Conservation (phyloP, 2,888 invertebrate genomes). For the Cephus pygmeus region DNA sequence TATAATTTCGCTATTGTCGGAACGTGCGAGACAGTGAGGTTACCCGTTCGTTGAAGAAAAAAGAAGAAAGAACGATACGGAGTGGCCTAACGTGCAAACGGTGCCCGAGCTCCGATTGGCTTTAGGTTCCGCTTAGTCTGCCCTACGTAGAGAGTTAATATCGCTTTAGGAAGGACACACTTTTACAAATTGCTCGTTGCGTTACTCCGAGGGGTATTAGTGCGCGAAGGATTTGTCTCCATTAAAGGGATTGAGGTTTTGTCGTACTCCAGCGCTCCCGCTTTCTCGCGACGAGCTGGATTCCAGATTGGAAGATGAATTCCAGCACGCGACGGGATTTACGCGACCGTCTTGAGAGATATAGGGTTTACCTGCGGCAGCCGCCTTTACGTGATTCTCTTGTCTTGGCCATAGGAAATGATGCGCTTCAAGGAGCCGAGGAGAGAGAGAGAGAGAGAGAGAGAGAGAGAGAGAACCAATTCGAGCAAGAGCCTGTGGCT, state of each 20-base stretch:
- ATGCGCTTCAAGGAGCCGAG: not conserved
- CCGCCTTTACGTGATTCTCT: not conserved
- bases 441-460: not conserved
- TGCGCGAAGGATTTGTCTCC: conserved; percentile 61
- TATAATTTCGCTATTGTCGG: conserved; percentile 46
- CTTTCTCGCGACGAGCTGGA: conserved; percentile 39
- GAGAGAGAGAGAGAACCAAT: not conserved
- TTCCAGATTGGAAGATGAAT: conserved; percentile 44
- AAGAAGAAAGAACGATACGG: conserved; percentile 5
- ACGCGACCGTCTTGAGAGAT: not conserved
- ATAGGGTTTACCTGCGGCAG: not conserved
- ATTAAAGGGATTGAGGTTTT: conserved; percentile 65
- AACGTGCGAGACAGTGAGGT: conserved; percentile 15
- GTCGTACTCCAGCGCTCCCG: conserved; percentile 55
- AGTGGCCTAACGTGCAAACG: not conserved
- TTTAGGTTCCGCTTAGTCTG: conserved; percentile 10
- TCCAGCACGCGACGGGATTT: conserved; percentile 26
- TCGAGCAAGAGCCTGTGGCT: not conserved
- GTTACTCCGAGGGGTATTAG: conserved; percentile 1
- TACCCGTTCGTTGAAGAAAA: conserved; percentile 9
- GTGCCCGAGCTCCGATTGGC: conserved; percentile 34
- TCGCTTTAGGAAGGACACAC: conserved; percentile 55
- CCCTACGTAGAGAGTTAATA: conserved; percentile 44
- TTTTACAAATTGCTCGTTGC: conserved; percentile 62
- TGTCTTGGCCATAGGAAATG: not conserved